Evolutionary conservation across 2,797 vertebrate genomes (phyloP).

Genomic region (Darevskia nairensis): DNA sequence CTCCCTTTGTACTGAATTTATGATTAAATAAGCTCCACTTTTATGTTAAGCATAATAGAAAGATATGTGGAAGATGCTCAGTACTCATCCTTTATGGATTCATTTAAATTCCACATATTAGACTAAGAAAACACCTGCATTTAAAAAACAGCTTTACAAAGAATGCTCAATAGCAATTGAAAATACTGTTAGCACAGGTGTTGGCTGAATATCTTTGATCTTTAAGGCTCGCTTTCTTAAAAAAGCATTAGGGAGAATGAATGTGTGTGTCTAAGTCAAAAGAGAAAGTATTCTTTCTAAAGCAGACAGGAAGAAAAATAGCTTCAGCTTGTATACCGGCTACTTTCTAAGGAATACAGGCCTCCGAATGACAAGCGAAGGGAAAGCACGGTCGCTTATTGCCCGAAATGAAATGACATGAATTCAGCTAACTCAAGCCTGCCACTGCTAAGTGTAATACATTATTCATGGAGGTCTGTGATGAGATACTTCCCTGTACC

Average conservation of each 20-base stretch:
- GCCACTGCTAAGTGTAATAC: constrained; percentile 52
- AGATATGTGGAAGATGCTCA: constrained; percentile 60
- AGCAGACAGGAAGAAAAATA: constrained; percentile 78
- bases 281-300: constrained; percentile 75
- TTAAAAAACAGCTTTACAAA: constrained; percentile 75
- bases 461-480: constrained; percentile 65
- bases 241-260: constrained; percentile 79
- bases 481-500: constrained; percentile 59
- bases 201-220: constrained; percentile 80
- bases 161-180: constrained; percentile 77
- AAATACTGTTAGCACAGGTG: constrained; percentile 82
- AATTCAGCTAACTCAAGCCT: constrained; percentile 58
- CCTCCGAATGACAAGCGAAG: constrained; percentile 66
- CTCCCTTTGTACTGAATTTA: constrained; percentile 32
- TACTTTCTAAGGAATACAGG: constrained; percentile 49
- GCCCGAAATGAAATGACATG: constrained; percentile 62
- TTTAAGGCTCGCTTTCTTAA: constrained; percentile 77
- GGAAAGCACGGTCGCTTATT: constrained; percentile 58
- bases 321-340: constrained; percentile 71
- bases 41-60: constrained; percentile 59
- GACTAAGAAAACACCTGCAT: constrained; percentile 76
- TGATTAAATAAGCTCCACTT: constrained; percentile 60
- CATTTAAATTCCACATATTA: constrained; percentile 71
- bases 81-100: constrained; percentile 71
- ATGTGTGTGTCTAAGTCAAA: constrained; percentile 69